These are phyloP conservation scores for Belonocnema kinseyi DNA, from an alignment of 1,140 invertebrate genomes.

Conservation along the genomic window DNA sequence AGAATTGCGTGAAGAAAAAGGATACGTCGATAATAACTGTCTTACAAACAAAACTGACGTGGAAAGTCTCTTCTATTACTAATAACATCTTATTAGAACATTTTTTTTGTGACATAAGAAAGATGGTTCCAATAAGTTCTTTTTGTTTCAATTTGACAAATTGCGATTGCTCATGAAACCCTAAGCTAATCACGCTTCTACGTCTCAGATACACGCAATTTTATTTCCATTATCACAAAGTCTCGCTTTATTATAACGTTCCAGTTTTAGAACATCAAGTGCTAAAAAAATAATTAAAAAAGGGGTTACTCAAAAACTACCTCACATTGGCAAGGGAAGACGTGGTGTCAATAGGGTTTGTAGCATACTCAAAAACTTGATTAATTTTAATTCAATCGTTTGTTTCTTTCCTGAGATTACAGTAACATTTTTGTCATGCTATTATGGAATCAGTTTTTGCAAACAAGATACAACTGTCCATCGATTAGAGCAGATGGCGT, in stretches of 20 bases:
- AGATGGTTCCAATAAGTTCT: constrained; percentile 55
- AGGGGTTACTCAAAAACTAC: no score
- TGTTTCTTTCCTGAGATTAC: no score
- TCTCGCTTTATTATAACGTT: background rate
- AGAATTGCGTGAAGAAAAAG: constrained; percentile 49
- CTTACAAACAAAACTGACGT: constrained; percentile 53
- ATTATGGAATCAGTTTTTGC: background rate
- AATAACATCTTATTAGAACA: constrained; percentile 63
- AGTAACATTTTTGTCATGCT: no score
- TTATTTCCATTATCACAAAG: background rate
- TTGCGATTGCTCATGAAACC: constrained; percentile 53
- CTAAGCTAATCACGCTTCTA: constrained; percentile 11
- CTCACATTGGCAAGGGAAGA: no score
- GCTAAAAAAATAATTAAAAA: no score
- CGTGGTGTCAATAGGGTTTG: no score
- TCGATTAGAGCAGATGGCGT: background rate
- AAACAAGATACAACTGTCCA: background rate
- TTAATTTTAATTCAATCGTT: no score
- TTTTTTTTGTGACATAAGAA: constrained; percentile 49
- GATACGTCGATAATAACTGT: constrained; percentile 56
- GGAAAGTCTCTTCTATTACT: constrained; percentile 59
- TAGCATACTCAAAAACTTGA: no score
- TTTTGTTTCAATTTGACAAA: constrained; percentile 58
- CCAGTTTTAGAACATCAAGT: no score
- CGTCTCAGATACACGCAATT: background rate